Evolutionary conservation across 1,140 invertebrate genomes (phyloP), one percentile per base, ranked within the genome.

Genomic region (Nomia melanderi): DNA sequence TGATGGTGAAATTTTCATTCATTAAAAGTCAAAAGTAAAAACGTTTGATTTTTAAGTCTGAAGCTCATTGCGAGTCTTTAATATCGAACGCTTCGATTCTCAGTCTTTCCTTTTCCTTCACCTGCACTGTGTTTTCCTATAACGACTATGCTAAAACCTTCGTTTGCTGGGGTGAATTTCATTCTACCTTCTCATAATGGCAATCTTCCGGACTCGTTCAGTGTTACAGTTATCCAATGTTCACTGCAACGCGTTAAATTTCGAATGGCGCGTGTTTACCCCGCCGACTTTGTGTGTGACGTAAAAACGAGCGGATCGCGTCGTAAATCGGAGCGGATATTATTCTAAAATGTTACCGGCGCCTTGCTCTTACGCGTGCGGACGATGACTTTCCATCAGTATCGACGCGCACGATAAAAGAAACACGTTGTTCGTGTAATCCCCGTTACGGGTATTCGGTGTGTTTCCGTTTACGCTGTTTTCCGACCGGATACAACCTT

Each of bases 241-340:
- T n/a, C n/a, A n/a, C n/a, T n/a, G n/a, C n/a, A n/a, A 20, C 14
- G 14, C 14, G 4, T 60, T 60, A 39, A 64, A 73, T 53, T 64
- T 73, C 7, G 23, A 36, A 14, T 27, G n/a, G 12, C 7, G 29
- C 25, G 50, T 33, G 29, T 64, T 65, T 25, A 17, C 33, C 12
- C 29, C 4, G 3, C 0, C 6, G 9, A 62, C 5, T 2, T 8
- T 20, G 25, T 9, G 29, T 9, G 23, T 33, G 27, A n/a, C 2
- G 1, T 47, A 74, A 74, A 74, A 20, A 44, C 11, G 36, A 1
- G 9, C 3, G 1, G 54, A 66, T n/a, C 25, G 50, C 14, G 33
- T 41, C 63, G 25, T 66, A 74, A 57, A 74, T 74, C 25, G 64
- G 47, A 23, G 7, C n/a, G 39, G 44, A 57, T 67, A 57, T 75